Evolutionary conservation across 2,113 vertebrate species (phyloP), one percentile per base, ranked within the genome.

Genomic region (Callaeas wilsoni): DNA sequence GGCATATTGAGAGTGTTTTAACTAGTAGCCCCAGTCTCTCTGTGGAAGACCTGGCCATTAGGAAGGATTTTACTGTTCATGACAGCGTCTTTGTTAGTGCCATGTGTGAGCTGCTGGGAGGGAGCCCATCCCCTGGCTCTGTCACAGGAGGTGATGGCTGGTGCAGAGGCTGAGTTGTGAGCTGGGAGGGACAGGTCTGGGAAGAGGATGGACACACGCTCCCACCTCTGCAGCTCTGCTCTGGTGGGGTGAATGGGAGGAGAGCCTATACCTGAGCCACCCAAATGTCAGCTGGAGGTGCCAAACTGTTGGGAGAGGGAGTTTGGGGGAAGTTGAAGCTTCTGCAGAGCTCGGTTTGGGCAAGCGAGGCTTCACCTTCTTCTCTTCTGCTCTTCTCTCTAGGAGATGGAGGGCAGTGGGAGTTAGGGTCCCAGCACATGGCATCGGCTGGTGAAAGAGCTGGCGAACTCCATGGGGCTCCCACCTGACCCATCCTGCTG

Each of bases 281-380:
- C 52, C 33, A 22, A 25, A 74, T 32, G 52, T 20, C 75, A 71
- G 42, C 52, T 81, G 50, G 75, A 93, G 56, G 39, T 59, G 68
- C 20, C 63, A 63, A 46, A 74, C 6, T 68, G 37, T 63, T 1
- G 70, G 26, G 67, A 74, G 59, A 71, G 22, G 35, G 23, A 67
- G 19, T 35, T 0, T 2, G 4, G 10, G 11, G 42, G 16, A n/a
- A 67, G 23, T 3, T 83, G 91, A 62, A 50, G 49, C 73, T 71
- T 49, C 68, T 49, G 27, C 4, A 3, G 59, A 37, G 73, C 35
- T 82, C 0, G 0, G 23, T 46, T n/a, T 49, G 68, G 7, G 10
- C 0, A 0, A 56, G n/a, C 0, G 1, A 84, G 50, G 30, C 60
- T 78, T 74, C 3, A 17, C 4, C 22, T 3, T 23, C 12, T 42